phyloP scores from a whole-genome alignment of 2,113 vertebrate species.

The Xyrauchen texanus region DNA sequence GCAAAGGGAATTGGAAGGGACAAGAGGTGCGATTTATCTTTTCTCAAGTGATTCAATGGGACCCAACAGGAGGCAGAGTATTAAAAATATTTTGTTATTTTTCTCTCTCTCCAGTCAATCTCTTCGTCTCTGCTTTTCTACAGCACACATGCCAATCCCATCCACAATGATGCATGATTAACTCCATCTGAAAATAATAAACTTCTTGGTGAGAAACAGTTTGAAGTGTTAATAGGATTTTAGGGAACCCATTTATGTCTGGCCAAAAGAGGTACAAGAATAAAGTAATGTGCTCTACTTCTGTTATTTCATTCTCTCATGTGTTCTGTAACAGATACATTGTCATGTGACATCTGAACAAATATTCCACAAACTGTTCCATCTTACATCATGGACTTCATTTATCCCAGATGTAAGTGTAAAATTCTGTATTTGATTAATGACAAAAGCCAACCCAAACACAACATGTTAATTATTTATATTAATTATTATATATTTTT shows the following conservation, averaged over 20 bases:
- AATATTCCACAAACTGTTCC: too few species aligned
- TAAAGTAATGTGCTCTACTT: background rate
- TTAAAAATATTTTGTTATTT: slow-evolving; percentile 36
- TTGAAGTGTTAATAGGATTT: slow-evolving; percentile 40
- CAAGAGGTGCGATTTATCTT: slow-evolving; percentile 38
- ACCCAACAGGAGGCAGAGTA: slow-evolving; percentile 50
- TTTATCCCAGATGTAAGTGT: background rate
- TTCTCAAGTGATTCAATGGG: slow-evolving; percentile 37
- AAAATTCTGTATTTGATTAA: too few species aligned
- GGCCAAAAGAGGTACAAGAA: background rate
- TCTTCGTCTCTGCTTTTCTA: background rate
- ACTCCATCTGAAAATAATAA: slow-evolving; percentile 53
- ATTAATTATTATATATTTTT: too few species aligned
- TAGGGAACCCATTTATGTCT: slow-evolving; percentile 8
- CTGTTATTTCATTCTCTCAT: background rate
- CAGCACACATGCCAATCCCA: slow-evolving; percentile 30
- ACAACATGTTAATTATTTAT: too few species aligned
- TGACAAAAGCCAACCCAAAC: too few species aligned
- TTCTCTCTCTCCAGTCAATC: slow-evolving; percentile 10
- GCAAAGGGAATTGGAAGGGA: slow-evolving; percentile 21
- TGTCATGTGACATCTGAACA: background rate
- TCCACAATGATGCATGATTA: slow-evolving; percentile 38
- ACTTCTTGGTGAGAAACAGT: slow-evolving; percentile 3
- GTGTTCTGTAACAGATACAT: background rate
- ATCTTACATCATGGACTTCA: too few species aligned